A percentile compares a stretch with the other conserved stretches of the same genome.
Evolutionary conservation across 2,888 invertebrate genomes (phyloP).

Genomic region (Linnaemya tessellans): DNA sequence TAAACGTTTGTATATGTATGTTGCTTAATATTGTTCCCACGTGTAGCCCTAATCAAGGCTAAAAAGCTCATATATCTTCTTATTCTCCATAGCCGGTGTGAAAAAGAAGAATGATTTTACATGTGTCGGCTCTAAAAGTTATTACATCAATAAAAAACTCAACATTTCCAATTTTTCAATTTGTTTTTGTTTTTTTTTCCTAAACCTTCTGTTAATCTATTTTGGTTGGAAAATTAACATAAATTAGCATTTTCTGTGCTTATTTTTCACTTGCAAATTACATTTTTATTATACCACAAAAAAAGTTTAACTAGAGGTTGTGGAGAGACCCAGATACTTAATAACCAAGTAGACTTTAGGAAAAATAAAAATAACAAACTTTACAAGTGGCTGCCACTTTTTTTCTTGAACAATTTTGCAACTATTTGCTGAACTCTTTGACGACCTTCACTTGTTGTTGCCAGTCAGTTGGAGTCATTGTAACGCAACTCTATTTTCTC

Average conservation of each 20-base stretch:
- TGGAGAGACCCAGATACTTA: neutral
- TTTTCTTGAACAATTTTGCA: neutral
- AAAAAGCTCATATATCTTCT: neutral
- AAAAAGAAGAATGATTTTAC: no score
- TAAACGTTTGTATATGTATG: no score
- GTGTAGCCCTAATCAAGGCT: neutral
- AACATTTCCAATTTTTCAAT: neutral
- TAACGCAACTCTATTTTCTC: constrained; percentile 46
- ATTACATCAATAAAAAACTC: neutral
- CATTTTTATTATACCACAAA: neutral
- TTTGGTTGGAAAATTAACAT: neutral
- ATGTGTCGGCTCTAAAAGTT: neutral
- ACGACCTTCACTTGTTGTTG: constrained; percentile 52
- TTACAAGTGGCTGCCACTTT: constrained; percentile 9
- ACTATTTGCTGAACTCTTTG: neutral
- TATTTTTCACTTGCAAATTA: neutral
- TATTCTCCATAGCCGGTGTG: neutral
- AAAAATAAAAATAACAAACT: neutral
- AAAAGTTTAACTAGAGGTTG: neutral
- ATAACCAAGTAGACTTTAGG: neutral
- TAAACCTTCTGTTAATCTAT: neutral
- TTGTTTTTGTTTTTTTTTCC: no score
- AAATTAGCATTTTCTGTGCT: neutral
- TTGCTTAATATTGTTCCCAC: no score
- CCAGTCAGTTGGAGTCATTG: neutral